Evolutionary conservation across 2,113 vertebrate genomes (phyloP).

Genomic region (Brachypodius melanocephalos): DNA sequence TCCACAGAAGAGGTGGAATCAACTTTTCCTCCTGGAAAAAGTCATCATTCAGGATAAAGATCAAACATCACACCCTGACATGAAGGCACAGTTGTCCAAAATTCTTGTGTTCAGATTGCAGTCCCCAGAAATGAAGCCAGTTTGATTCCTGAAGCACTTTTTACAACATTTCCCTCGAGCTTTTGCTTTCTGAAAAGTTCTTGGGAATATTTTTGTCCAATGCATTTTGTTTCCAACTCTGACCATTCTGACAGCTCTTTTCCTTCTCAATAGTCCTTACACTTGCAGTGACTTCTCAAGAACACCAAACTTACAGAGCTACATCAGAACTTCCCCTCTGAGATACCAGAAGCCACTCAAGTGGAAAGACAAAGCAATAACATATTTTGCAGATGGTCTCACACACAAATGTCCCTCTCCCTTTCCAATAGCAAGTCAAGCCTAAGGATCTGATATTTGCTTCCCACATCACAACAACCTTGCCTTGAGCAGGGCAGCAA

Average conservation of each 20-base stretch:
- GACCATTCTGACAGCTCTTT: not conserved
- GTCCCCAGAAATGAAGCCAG: not conserved
- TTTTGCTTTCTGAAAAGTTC: not conserved
- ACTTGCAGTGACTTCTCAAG: not conserved
- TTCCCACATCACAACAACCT: not conserved
- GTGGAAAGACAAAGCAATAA: not conserved
- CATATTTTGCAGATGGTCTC: not conserved
- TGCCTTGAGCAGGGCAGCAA: not conserved
- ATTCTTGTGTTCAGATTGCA: not conserved
- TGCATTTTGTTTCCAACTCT: not conserved
- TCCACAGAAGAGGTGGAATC: not conserved
- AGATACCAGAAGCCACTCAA: not conserved
- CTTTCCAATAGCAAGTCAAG: not conserved
- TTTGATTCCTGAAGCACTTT: not conserved
- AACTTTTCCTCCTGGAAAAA: not conserved
- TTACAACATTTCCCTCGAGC: not conserved
- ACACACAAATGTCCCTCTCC: fast-evolving
- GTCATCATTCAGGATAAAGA: not conserved
- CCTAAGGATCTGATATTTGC: not conserved
- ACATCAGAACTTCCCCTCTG: not conserved
- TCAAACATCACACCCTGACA: not conserved
- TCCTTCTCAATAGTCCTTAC: not conserved
- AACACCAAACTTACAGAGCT: not conserved
- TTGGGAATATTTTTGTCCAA: not conserved
- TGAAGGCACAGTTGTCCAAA: not conserved